Evolutionary conservation across 2,888 invertebrate genomes (phyloP), one percentile per base, ranked within the genome.

Genomic region (Chelonus formosanus): DNA sequence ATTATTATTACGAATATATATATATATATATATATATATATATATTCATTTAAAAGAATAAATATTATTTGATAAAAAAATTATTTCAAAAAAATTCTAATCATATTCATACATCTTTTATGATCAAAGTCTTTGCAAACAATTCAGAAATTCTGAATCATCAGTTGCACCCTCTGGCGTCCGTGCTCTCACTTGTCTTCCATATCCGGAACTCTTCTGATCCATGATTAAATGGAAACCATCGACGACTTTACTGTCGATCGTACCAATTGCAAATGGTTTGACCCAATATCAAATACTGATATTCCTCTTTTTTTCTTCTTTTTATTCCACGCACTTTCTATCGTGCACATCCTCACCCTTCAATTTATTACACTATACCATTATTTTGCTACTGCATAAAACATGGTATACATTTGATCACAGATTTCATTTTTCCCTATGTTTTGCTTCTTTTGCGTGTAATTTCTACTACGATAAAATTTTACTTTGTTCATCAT

Each of bases 271-370:
- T 52, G 53, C 52, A 35, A 63, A 63, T 63, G 47, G 36, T 59
- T 59, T 65, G 65, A 65, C 65, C 65, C 65, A 60, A 7, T 65
- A 65, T n/a, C 59, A 57, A 57, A 56, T 32, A 43, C 53, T n/a
- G 52, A 52, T 44, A 43, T 34, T 40, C 40, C 5, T 5, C 40
- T 48, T 10, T 48, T 48, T 52, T 52, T 32, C 34, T 8, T 32
- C 34, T 6, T 52, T 8, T 34, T 52, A 34, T 35, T 20, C 10
- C 34, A 6, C 20, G 2, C 20, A 20, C 68, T 66, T 65, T 61
- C 65, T 63, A 55, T 54, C 69, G 54, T 63, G 52, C 53, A 53
- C 61, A 56, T 58, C 56, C 40, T 60, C 66, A 52, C 35, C 62
- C 31, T 47, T 8, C n/a, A 20, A 8, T 59, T 34, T 48, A 4